Evolutionary conservation across 2,888 invertebrate genomes (phyloP).

Genomic region (Nomada lathburiana): DNA sequence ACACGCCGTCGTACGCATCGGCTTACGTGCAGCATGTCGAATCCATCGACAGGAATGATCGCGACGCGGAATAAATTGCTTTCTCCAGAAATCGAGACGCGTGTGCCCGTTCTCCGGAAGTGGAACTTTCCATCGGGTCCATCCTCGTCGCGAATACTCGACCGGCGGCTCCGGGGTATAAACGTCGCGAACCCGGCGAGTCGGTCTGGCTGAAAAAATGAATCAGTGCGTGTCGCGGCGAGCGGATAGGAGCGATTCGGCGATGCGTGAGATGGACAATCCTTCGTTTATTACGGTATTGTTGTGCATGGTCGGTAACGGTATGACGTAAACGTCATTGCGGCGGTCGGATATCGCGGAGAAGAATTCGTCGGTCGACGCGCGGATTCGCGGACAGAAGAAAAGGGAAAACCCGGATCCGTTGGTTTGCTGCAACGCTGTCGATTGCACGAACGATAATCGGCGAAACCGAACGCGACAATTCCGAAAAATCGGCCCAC

Average conservation of each 20-base stretch:
- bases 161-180: slow-evolving; percentile 9
- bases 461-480: slow-evolving; percentile 22
- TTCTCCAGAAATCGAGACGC: slow-evolving; percentile 53
- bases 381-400: slow-evolving; percentile 8
- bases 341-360: slow-evolving; percentile 9
- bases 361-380: slow-evolving; percentile 23
- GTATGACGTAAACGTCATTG: slow-evolving; percentile 64
- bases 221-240: slow-evolving; percentile 54
- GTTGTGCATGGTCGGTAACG: slow-evolving; percentile 62
- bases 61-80: slow-evolving; percentile 56
- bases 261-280: slow-evolving; percentile 59
- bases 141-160: slow-evolving; percentile 36
- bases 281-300: slow-evolving; percentile 54
- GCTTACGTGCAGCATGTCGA: not conserved
- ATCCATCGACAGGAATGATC: slow-evolving; percentile 8
- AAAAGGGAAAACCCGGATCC: slow-evolving; percentile 42
- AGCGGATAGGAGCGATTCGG: slow-evolving; percentile 54
- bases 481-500: slow-evolving; percentile 36
- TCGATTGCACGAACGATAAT: not conserved
- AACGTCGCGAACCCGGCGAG: slow-evolving; percentile 31
- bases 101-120: slow-evolving; percentile 62
- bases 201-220: slow-evolving; percentile 27
- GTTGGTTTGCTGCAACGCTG: too few relatives aligned
- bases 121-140: slow-evolving; percentile 51
- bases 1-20: not conserved